Conservation (phyloP, 2,113 vertebrate genomes). For the Platanista minor region DNA sequence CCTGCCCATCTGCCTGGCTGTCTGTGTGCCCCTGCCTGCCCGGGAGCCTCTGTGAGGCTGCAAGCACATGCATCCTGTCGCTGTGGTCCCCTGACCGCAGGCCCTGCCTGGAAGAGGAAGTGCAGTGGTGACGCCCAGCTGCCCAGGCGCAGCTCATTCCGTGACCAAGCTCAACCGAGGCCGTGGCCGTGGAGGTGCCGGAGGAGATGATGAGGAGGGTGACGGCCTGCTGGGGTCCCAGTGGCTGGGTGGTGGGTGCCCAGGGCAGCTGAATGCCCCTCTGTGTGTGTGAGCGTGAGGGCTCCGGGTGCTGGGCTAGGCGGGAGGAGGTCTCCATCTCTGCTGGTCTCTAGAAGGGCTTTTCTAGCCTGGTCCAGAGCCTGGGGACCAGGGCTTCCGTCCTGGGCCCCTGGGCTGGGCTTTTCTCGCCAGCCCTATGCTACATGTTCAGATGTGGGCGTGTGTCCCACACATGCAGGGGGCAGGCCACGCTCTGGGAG, state of each 20-base stretch:
- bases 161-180: neutral
- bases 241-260: neutral
- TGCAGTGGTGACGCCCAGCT: neutral
- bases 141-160: neutral
- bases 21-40: neutral
- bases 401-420: neutral
- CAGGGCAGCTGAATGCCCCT: neutral
- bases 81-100: conserved; percentile 25
- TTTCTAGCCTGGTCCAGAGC: neutral
- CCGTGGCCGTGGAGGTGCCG: rapidly evolving
- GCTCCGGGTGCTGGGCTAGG: neutral
- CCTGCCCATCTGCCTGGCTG: neutral
- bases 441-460: rapidly evolving
- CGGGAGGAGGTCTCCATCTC: neutral
- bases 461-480: neutral
- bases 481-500: neutral
- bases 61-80: neutral
- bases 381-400: neutral
- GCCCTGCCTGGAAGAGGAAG: conserved; percentile 29
- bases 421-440: neutral
- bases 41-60: neutral
- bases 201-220: conserved; percentile 51
- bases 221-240: neutral
- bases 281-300: neutral
- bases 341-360: neutral